Base-by-base conservation (phyloP, 2,888 invertebrate genomes). In the Drosophila phalerata region DNA sequence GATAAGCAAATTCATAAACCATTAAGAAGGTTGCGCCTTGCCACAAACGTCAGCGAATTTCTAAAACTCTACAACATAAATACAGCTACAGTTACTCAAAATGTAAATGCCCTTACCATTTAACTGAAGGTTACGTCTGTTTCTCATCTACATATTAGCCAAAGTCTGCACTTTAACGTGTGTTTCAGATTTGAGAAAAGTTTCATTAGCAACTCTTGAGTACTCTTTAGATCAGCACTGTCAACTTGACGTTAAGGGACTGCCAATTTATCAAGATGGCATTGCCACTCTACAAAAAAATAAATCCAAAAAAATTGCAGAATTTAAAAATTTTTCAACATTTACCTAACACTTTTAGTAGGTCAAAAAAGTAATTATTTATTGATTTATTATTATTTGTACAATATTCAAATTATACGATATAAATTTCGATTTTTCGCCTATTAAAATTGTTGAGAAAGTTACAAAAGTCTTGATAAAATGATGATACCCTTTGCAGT, bases 1-100 rank as follows among this genome's bases (percentile, higher is more conserved):
- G 81, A 81, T 81, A 81, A 83, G 81, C 84, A 81, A 81, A 81
- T 81, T 81, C 84, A 81, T 81, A 81, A 81, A 81, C 81, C 81
- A 84, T 81, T 81, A 81, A 78, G 83, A 74, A 68, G 82, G 80
- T 80, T 70, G 61, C 67, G 78, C 61, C 66, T 73, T 66, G 48
- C 15, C 69, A 43, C 62, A 73, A 65, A 69, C 69, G 68, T 61
- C 62, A 64, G 53, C 61, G 38, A 62, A 61, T 34, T 55, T 45
- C 22, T 28, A 57, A 58, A 60, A 56, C 64, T 60, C 72, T n/a
- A 11, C 34, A 6, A n/a, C 32, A 56, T 19, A 45, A 43, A 43
- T 25, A 53, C 38, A 37, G 11, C 22, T 8, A 9, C 5, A 37
- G 37, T 30, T 43, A 19, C 10, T 25, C 17, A 17, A 38, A 48